A percentile compares a stretch with the other conserved stretches of the same genome.
Evolutionary conservation across 2,113 vertebrate genomes (phyloP).

Genomic region (Centropus unirufus): DNA sequence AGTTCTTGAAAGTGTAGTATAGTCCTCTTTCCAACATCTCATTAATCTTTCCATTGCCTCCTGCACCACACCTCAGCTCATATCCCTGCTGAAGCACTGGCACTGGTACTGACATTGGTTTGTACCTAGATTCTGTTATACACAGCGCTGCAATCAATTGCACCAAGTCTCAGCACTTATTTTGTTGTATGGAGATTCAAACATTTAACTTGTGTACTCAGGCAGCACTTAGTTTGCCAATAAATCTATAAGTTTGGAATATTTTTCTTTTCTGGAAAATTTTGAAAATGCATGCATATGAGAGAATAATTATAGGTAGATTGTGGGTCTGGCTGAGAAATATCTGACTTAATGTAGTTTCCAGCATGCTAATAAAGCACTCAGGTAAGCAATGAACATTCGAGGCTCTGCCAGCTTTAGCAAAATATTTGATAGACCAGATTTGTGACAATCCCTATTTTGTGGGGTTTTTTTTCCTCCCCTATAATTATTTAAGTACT

Average conservation of each 20-base stretch:
- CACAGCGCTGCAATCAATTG: neutral
- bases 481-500: neutral
- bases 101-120: neutral
- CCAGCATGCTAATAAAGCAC: neutral
- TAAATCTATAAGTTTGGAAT: neutral
- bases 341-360: neutral
- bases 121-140: neutral
- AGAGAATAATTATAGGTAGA: neutral
- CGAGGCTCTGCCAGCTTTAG: neutral
- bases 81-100: neutral
- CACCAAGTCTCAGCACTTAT: neutral
- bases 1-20: neutral
- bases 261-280: neutral
- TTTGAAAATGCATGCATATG: neutral
- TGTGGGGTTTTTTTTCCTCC: fast-evolving
- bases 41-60: neutral
- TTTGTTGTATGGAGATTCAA: neutral
- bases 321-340: neutral
- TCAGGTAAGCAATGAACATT: neutral
- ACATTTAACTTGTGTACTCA: neutral
- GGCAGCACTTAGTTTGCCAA: neutral
- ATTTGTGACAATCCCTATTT: neutral
- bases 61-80: neutral
- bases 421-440: neutral
- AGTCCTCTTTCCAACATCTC: neutral